These are phyloP conservation scores for Perdita meconis DNA, from an alignment of 2,888 invertebrate genomes.

Conservation along the genomic window DNA sequence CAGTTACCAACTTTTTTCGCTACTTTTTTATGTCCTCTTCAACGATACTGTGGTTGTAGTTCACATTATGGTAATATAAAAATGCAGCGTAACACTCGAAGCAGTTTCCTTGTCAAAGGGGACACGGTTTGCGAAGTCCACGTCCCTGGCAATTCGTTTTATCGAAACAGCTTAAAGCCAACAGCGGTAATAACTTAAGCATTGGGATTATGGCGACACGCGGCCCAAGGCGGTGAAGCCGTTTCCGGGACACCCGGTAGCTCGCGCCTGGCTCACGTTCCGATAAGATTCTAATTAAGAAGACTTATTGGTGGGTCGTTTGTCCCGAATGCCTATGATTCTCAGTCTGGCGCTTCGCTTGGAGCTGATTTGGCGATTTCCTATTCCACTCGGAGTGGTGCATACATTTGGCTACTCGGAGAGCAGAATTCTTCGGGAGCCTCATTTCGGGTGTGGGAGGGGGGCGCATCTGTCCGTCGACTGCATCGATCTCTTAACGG, in stretches of 20 bases:
- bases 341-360: conserved; percentile 8
- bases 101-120: background rate
- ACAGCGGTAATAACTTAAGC: conserved; percentile 43
- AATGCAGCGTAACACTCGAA: background rate
- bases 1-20: too few species aligned
- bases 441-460: too few species aligned
- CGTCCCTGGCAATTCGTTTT: conserved; percentile 18
- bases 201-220: conserved; percentile 34
- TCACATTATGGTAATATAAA: too few species aligned
- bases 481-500: conserved; percentile 47
- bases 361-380: conserved; percentile 29
- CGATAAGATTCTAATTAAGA: conserved; percentile 81
- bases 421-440: conserved; percentile 13
- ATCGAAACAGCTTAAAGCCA: conserved; percentile 40
- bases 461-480: background rate
- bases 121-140: background rate
- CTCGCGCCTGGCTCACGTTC: conserved; percentile 63
- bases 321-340: conserved; percentile 37
- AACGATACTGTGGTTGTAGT: too few species aligned
- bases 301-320: conserved; percentile 69
- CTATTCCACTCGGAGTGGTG: conserved; percentile 23
- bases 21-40: too few species aligned
- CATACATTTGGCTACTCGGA: background rate
- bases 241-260: conserved; percentile 44
- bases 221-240: background rate